Evolutionary conservation across 2,797 vertebrate genomes (phyloP).

Genomic region (Artibeus lituratus): DNA sequence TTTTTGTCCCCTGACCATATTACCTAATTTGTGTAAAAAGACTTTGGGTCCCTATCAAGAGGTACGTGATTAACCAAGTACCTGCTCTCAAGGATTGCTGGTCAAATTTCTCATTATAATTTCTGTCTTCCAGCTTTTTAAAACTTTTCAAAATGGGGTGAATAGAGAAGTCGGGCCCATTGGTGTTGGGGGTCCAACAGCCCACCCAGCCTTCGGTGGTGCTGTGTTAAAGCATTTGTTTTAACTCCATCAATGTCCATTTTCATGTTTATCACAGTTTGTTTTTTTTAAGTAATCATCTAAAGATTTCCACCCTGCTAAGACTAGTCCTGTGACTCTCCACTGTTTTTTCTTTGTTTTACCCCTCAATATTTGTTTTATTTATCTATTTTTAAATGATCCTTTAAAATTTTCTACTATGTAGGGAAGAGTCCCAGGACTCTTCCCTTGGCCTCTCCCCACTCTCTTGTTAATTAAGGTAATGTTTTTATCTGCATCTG

Average conservation of each 20-base stretch:
- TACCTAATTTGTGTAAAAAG: neutral
- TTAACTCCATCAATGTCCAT: neutral
- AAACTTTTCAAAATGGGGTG: neutral
- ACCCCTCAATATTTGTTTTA: neutral
- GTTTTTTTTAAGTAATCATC: neutral
- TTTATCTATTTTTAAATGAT: too few relatives aligned
- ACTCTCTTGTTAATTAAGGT: neutral
- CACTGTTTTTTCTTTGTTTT: neutral
- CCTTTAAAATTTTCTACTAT: too few relatives aligned
- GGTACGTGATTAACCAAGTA: neutral
- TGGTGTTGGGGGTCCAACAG: neutral
- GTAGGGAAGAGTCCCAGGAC: neutral
- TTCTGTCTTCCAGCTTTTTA: neutral
- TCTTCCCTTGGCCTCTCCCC: neutral
- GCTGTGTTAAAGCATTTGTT: neutral
- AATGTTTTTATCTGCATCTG: neutral
- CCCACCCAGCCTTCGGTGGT: neutral
- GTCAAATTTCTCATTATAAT: neutral
- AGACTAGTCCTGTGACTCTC: neutral
- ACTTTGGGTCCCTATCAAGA: neutral
- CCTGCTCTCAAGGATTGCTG: neutral
- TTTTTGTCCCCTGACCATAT: neutral
- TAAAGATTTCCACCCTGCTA: neutral
- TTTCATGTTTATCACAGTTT: neutral
- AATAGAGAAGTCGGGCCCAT: neutral